Percentiles rank a stretch among this genome's conserved stretches.
These are phyloP conservation scores for Sylvilagus bachmani DNA, from an alignment of 2,113 vertebrate species.

Conservation along the genomic window DNA sequence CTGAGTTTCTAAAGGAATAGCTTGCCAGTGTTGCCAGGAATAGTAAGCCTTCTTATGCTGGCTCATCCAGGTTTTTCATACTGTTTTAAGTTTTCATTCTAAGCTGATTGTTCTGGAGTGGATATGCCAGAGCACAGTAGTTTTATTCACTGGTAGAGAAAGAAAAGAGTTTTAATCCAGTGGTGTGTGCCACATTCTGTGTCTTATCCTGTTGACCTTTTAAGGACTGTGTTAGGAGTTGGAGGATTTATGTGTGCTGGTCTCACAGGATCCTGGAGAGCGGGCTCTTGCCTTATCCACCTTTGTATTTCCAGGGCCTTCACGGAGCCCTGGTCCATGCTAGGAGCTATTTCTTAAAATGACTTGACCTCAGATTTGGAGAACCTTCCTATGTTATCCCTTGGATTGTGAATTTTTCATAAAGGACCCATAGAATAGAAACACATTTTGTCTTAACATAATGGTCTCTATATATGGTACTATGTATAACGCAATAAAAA, in stretches of 20 bases:
- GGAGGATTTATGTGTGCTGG: neutral
- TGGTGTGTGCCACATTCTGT: neutral
- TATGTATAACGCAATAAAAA: conserved; percentile 60
- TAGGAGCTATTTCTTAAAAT: conserved; percentile 58
- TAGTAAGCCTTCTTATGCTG: neutral
- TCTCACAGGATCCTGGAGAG: neutral
- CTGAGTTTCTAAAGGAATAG: conserved; percentile 20
- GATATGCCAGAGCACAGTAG: neutral
- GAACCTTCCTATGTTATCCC: conserved; percentile 31
- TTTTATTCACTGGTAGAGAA: neutral
- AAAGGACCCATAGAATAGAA: conserved; percentile 52
- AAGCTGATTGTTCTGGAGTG: neutral
- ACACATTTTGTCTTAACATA: conserved; percentile 64
- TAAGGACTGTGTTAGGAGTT: neutral
- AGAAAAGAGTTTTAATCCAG: neutral
- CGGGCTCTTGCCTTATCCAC: neutral
- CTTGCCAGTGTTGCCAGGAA: neutral
- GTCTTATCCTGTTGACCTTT: neutral
- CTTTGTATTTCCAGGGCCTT: neutral
- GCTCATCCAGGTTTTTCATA: conserved; percentile 12
- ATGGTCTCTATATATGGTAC: conserved; percentile 30
- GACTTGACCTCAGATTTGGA: conserved; percentile 6
- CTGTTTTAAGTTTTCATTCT: conserved; percentile 6
- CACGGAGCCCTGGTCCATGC: neutral
- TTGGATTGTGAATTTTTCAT: conserved; percentile 60